These are phyloP conservation scores for Drosophila meridiana DNA, from an alignment of 2,888 invertebrate species.

Conservation along the genomic window DNA sequence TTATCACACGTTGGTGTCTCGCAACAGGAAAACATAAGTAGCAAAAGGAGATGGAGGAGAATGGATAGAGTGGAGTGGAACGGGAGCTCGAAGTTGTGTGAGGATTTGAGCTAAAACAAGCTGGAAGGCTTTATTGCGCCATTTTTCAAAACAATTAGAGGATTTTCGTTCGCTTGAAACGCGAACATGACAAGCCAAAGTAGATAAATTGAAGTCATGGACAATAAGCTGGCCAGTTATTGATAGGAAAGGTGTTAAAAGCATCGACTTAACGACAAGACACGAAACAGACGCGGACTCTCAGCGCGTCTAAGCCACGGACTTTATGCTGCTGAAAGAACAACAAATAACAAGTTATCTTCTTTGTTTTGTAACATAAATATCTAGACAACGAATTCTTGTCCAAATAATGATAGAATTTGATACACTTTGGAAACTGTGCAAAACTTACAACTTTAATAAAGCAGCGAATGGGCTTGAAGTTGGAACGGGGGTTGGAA, in stretches of 20 bases:
- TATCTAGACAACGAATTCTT: not conserved
- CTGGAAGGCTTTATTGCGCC: conserved; percentile 29
- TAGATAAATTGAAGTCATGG: conserved; percentile 21
- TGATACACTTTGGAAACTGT: not conserved
- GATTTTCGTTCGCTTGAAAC: conserved; percentile 25
- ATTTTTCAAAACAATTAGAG: conserved; percentile 61
- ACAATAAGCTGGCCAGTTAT: conserved; percentile 24
- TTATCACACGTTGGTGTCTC: conserved; percentile 58
- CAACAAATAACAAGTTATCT: not conserved
- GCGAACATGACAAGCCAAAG: conserved; percentile 28
- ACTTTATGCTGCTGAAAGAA: not conserved
- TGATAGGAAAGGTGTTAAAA: conserved; percentile 30
- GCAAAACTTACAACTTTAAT: not conserved
- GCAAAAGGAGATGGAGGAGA: not conserved
- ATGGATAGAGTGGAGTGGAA: not conserved
- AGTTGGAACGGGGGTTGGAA: not conserved
- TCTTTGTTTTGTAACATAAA: not conserved
- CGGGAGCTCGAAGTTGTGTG: not conserved
- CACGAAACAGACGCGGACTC: not conserved
- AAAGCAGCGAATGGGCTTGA: too few relatives aligned
- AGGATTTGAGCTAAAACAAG: conserved; percentile 12
- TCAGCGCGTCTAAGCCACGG: not conserved
- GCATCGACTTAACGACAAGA: conserved; percentile 5
- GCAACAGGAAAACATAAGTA: conserved; percentile 19
- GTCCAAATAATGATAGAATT: not conserved